Evolutionary conservation across 92 coral and sea anemone genomes (phyloP).

Genomic region (Micromussa lordhowensis): DNA sequence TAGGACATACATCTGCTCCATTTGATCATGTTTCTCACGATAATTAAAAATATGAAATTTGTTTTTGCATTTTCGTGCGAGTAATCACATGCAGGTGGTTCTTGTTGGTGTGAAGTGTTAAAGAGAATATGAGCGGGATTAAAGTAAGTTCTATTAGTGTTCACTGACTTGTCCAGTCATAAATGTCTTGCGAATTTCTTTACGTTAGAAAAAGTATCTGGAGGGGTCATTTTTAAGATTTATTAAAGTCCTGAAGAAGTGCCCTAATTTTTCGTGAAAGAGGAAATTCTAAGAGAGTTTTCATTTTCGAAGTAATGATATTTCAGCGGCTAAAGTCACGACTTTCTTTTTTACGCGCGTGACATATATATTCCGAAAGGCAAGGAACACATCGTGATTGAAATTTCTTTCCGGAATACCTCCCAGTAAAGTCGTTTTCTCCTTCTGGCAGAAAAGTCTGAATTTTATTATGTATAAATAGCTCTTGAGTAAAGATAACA

Average conservation of each 20-base stretch:
- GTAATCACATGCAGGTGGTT: background rate
- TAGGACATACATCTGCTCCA: background rate
- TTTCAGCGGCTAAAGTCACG: background rate
- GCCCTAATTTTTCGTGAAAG: background rate
- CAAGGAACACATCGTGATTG: background rate
- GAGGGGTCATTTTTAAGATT: background rate
- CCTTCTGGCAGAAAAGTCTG: background rate
- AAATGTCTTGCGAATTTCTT: background rate
- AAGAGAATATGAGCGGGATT: background rate
- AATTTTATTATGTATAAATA: background rate
- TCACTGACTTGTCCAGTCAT: background rate
- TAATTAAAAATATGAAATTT: background rate
- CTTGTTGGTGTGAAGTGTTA: background rate
- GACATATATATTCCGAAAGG: background rate
- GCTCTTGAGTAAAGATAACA: background rate
- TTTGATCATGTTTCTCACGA: conserved; percentile 5
- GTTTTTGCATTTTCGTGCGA: conserved; percentile 6
- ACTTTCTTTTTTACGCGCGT: background rate
- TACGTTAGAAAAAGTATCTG: background rate
- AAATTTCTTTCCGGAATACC: background rate
- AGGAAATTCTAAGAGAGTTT: background rate
- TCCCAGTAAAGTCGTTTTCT: background rate
- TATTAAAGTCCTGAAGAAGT: background rate
- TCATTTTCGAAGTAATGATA: background rate
- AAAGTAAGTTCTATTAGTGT: background rate